Evolutionary conservation across 2,113 vertebrate genomes (phyloP).

Genomic region (Sprattus sprattus): DNA sequence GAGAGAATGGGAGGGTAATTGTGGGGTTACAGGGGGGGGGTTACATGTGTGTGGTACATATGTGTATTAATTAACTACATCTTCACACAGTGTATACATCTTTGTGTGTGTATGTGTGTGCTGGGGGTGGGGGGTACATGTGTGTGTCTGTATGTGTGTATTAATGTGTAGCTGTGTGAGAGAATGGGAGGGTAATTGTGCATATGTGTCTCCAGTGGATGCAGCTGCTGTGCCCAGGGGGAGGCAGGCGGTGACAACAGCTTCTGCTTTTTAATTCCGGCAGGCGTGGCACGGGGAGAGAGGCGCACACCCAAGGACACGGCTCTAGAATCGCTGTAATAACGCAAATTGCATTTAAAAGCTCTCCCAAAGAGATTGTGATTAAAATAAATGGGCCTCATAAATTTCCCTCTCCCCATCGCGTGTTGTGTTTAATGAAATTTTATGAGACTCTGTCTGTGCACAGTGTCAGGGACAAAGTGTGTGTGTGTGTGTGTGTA

Average conservation of each 20-base stretch:
- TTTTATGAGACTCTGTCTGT: constrained; percentile 87
- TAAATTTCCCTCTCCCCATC: constrained; percentile 89
- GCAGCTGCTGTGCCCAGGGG: neutral
- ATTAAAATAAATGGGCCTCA: constrained; percentile 88
- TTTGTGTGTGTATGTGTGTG: neutral
- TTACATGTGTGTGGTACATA: neutral
- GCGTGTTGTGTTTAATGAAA: constrained; percentile 98
- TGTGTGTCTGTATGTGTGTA: neutral
- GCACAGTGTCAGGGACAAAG: constrained; percentile 13
- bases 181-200: neutral
- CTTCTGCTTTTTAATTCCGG: constrained; percentile 14
- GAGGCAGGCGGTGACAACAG: constrained; percentile 14
- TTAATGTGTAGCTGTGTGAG: neutral
- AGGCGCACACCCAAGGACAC: constrained; percentile 47
- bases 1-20: no score
- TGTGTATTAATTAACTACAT: neutral
- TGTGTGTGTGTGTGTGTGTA: neutral
- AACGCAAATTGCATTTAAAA: constrained; percentile 74
- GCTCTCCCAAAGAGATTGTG: constrained; percentile 71
- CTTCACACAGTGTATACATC: neutral
- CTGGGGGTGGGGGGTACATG: neutral
- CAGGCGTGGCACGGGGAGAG: constrained; percentile 19
- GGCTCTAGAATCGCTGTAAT: constrained; percentile 67
- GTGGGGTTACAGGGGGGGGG: no score
- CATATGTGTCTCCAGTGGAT: neutral